These are phyloP conservation scores for Cryptosula pallasiana DNA, from an alignment of 2,888 invertebrate species.

Conservation along the genomic window DNA sequence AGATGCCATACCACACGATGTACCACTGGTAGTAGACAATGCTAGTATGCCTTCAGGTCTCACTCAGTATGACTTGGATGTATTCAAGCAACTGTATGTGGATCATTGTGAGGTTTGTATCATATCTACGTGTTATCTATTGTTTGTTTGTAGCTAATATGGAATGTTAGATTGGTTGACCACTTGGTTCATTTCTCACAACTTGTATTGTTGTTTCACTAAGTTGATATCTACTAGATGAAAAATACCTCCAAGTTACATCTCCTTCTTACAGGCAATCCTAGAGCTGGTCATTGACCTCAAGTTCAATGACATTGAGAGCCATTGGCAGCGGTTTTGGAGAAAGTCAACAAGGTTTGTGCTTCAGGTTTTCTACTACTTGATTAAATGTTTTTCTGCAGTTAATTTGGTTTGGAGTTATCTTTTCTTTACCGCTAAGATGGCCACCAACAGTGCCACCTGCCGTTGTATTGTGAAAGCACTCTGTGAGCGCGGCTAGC, in stretches of 20 bases:
- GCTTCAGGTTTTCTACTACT: too few species aligned
- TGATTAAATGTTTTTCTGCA: too few species aligned
- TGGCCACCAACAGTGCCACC: too few species aligned
- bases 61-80: conserved; percentile 70
- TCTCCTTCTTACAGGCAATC: conserved; percentile 65
- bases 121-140: neutral
- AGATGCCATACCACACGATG: conserved; percentile 73
- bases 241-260: too few species aligned
- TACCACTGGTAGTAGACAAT: conserved; percentile 64
- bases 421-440: neutral
- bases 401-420: neutral
- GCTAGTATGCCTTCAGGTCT: conserved; percentile 66
- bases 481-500: too few species aligned
- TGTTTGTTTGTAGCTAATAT: too few species aligned
- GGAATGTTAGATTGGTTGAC: too few species aligned
- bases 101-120: conserved; percentile 73
- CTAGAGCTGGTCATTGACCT: conserved; percentile 83
- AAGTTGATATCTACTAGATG: too few species aligned
- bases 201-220: too few species aligned
- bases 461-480: too few species aligned
- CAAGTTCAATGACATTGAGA: conserved; percentile 83
- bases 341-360: conserved; percentile 57
- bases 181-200: too few species aligned
- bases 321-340: conserved; percentile 90
- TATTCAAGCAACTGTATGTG: conserved; percentile 73